Base-by-base conservation (phyloP, 2,113 vertebrate species). In the Cisticola juncidis region DNA sequence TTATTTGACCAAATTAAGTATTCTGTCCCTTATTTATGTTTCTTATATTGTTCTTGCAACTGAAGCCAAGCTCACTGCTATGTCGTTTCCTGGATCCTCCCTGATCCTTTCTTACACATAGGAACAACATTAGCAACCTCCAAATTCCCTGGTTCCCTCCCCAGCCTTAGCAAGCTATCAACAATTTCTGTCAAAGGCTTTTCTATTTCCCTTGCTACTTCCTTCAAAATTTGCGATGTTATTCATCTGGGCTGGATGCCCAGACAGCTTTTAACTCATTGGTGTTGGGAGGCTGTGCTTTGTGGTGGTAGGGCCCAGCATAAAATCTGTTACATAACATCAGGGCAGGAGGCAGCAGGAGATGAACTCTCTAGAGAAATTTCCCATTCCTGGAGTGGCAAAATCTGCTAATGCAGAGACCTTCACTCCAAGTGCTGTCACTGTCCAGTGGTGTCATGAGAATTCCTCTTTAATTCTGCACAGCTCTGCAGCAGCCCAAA, bases 171-270 rank as follows among this genome's bases (percentile, higher is more conserved):
- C 96, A 97, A 98, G 95, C 98, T 97, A 98, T 98, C 97, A 98
- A 97, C 95, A 97, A 97, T 97, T 97, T 97, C 96, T 98, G 97
- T 98, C 97, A 98, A 98, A 98, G 97, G 92, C 94, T 97, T 97
- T 97, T 96, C 92, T 97, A 97, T 97, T 98, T 97, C 96, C 95
- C 97, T 97, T 97, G 96, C 94, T 97, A 94, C 96, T 98, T 98
- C 97, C 95, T 98, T 98, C 96, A 96, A 70, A 97, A 96, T 95
- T 96, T 97, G 97, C 91, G 88, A 97, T 98, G 97, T 98, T 97
- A 95, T 97, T 97, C 97, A 97, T 96, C 97, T 97, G 98, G 98
- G 98, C 97, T 79, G 96, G 62, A 64, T 97, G 98, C 98, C 98
- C 97, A 97, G 97, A 95, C 90, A 97, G 91, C 90, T 97, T 97